Conservation (phyloP, 2,113 vertebrate species). For the Microtus richardsoni region DNA sequence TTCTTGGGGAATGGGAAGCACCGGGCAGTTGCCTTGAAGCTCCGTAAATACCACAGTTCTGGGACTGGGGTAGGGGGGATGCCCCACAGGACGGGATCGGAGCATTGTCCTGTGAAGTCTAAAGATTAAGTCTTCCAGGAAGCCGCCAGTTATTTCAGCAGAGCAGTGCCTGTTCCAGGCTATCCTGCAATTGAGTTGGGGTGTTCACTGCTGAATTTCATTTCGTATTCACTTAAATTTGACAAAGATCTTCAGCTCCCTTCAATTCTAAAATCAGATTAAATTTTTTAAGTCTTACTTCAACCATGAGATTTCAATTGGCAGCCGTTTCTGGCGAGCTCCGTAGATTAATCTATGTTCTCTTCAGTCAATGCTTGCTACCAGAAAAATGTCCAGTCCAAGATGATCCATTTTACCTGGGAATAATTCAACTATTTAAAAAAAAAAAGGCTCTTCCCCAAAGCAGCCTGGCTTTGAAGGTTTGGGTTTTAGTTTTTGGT, state of each 20-base stretch:
- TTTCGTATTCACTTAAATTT: conserved; percentile 55
- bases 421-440: not conserved
- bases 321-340: conserved; percentile 49
- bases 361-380: conserved; percentile 43
- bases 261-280: conserved; percentile 67
- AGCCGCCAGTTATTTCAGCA: conserved; percentile 40
- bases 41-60: not conserved
- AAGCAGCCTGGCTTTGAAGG: not conserved
- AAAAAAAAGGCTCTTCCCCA: not conserved
- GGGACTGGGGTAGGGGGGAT: rapidly evolving
- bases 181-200: not conserved
- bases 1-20: conserved; percentile 48
- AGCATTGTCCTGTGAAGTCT: not conserved
- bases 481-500: not conserved
- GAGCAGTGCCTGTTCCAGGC: not conserved
- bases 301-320: conserved; percentile 54
- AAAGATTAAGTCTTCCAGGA: conserved; percentile 39
- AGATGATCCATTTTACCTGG: conserved; percentile 13
- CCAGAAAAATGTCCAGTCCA: not conserved
- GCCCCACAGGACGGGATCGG: not conserved
- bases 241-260: conserved; percentile 33
- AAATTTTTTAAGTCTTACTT: conserved; percentile 63
- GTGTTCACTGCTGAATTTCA: conserved; percentile 35
- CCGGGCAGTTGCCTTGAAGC: not conserved
- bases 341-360: conserved; percentile 62